A percentile compares a stretch with the other conserved stretches of the same genome.
Conservation (phyloP, 2,797 vertebrate species). For the Pipistrellus pygmaeus region DNA sequence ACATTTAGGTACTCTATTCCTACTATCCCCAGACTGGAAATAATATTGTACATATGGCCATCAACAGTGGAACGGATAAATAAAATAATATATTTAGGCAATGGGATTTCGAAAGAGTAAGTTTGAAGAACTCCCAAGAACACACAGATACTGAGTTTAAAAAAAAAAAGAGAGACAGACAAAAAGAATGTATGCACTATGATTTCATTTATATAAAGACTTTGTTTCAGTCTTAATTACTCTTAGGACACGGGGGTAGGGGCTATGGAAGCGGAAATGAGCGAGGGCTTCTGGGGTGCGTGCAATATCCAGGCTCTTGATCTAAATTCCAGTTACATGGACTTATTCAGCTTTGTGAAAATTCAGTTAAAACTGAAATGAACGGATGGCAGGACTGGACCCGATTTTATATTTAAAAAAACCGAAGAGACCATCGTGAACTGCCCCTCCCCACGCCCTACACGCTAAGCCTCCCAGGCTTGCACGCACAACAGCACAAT, state of each 20-base stretch:
- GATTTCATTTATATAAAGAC: background rate
- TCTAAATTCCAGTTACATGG: background rate
- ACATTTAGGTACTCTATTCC: background rate
- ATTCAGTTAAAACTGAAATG: background rate
- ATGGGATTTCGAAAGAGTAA: background rate
- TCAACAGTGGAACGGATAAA: background rate
- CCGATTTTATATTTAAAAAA: background rate
- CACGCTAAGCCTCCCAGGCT: accelerated
- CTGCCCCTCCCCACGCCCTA: accelerated
- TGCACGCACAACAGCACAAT: too few species aligned
- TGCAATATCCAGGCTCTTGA: background rate
- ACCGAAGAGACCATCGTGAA: accelerated
- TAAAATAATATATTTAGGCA: background rate
- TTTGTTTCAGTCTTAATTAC: background rate
- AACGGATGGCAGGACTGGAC: accelerated
- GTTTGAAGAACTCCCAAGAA: background rate
- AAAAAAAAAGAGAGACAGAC: background rate
- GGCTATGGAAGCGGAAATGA: accelerated
- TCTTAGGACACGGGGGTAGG: background rate
- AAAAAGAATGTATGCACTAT: background rate
- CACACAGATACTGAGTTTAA: background rate
- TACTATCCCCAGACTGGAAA: background rate
- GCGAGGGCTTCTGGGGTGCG: accelerated
- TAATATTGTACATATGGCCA: background rate
- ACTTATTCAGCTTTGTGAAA: background rate